Percentiles rank a stretch among this genome's conserved stretches.
phyloP scores from a whole-genome alignment of 92 coral and sea anemone species.

The Plumapathes pennacea region DNA sequence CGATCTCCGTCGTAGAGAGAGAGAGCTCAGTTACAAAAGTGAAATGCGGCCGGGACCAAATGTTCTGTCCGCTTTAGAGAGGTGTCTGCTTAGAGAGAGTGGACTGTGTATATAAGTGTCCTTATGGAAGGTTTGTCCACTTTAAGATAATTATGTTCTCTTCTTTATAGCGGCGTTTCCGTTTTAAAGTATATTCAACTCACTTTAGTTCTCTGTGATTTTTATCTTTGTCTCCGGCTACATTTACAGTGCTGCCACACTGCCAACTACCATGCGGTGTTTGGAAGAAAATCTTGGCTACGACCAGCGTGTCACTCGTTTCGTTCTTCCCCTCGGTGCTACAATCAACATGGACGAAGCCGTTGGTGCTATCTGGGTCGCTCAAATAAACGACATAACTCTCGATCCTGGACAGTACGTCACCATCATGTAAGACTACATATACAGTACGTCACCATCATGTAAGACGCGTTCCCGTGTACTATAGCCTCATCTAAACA shows the following conservation, averaged over 20 bases:
- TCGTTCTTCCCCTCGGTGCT: conserved; percentile 79
- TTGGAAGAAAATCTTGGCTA: conserved; percentile 63
- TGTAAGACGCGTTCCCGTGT: too few relatives aligned
- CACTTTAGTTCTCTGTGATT: not conserved
- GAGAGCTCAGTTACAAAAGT: too few relatives aligned
- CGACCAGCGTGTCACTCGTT: conserved; percentile 69
- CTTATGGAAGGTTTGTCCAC: too few relatives aligned
- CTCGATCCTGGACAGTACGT: conserved; percentile 59
- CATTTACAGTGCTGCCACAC: conserved; percentile 71
- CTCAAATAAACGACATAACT: conserved; percentile 66
- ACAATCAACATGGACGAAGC: conserved; percentile 91
- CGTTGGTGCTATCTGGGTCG: conserved; percentile 70
- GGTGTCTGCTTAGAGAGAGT: too few relatives aligned
- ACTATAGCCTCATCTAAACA: too few relatives aligned
- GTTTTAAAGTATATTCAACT: not conserved
- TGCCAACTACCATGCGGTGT: conserved; percentile 81
- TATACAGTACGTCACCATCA: too few relatives aligned
- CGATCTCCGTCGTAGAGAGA: too few relatives aligned
- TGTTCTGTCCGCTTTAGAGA: too few relatives aligned
- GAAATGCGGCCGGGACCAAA: too few relatives aligned
- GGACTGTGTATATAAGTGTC: too few relatives aligned
- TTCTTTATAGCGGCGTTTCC: not conserved
- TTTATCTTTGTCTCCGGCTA: not conserved
- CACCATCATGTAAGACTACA: conserved; percentile 74
- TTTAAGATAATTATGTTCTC: conserved; percentile 6